phyloP scores from a whole-genome alignment of 2,113 vertebrate genomes.

The Pseudopipra pipra region DNA sequence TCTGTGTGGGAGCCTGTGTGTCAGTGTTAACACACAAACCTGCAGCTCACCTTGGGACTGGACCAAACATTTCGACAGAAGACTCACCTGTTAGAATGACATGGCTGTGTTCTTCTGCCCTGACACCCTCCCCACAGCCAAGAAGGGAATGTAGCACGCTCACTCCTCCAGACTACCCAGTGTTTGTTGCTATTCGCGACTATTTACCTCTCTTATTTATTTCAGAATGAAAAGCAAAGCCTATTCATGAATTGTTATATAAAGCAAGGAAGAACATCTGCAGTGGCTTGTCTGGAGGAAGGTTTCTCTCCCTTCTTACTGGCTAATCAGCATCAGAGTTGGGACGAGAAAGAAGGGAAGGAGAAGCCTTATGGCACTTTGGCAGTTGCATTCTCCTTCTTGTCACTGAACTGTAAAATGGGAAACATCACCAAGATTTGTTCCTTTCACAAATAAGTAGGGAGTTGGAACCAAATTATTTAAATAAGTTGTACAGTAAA shows the following conservation, averaged over 20 bases:
- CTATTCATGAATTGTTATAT: neutral
- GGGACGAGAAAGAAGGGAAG: neutral
- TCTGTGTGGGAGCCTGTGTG: neutral
- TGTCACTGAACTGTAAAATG: constrained; percentile 8
- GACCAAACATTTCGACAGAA: neutral
- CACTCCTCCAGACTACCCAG: fast-evolving
- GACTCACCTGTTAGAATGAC: neutral
- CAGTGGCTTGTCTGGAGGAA: neutral
- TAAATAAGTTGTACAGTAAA: neutral
- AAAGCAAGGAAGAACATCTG: neutral
- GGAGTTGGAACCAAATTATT: constrained; percentile 50
- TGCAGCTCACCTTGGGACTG: neutral
- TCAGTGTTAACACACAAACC: neutral
- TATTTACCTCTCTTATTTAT: neutral
- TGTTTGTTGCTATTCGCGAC: neutral
- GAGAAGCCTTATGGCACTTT: neutral
- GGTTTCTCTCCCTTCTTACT: neutral
- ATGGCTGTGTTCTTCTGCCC: fast-evolving
- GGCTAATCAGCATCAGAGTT: neutral
- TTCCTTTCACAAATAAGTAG: constrained; percentile 6
- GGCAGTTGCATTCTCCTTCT: neutral
- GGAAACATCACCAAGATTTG: neutral
- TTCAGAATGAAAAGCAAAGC: neutral
- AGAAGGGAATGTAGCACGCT: fast-evolving
- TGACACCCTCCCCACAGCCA: neutral